Conservation (phyloP, 1,140 invertebrate genomes). For the Drosophila pruinosa region DNA sequence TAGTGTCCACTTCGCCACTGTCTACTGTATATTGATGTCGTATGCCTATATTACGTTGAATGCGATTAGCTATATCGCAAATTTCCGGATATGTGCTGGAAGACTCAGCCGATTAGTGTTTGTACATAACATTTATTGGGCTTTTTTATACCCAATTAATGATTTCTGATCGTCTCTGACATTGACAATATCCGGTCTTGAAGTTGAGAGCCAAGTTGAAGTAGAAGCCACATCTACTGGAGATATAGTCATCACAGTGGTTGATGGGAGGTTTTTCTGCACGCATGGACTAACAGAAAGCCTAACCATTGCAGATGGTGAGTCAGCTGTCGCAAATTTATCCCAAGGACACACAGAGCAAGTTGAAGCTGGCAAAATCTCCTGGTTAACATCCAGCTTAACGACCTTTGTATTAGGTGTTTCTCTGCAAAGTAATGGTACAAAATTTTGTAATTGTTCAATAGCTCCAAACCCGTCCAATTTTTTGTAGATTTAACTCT, state of each 20-base stretch:
- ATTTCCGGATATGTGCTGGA: slow-evolving; percentile 88
- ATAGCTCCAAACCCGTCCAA: no score
- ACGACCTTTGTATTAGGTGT: slow-evolving; percentile 61
- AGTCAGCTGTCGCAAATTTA: slow-evolving; percentile 52
- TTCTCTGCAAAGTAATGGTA: slow-evolving; percentile 61
- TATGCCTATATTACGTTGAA: slow-evolving; percentile 84
- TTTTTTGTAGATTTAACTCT: no score
- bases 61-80: slow-evolving; percentile 85
- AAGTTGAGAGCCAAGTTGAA: neutral
- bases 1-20: slow-evolving; percentile 77
- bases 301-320: slow-evolving; percentile 44
- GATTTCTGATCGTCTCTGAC: neutral
- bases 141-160: slow-evolving; percentile 38
- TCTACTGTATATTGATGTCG: slow-evolving; percentile 87
- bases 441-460: neutral
- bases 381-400: slow-evolving; percentile 75
- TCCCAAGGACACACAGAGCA: slow-evolving; percentile 90
- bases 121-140: neutral
- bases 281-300: slow-evolving; percentile 70
- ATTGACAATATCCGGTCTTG: neutral
- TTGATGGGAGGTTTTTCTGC: slow-evolving; percentile 35
- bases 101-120: neutral
- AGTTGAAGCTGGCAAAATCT: slow-evolving; percentile 84
- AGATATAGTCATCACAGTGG: neutral
- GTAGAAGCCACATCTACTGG: slow-evolving; percentile 1